Conservation (phyloP, 2,888 invertebrate species). For the Brassicogethes aeneus region DNA sequence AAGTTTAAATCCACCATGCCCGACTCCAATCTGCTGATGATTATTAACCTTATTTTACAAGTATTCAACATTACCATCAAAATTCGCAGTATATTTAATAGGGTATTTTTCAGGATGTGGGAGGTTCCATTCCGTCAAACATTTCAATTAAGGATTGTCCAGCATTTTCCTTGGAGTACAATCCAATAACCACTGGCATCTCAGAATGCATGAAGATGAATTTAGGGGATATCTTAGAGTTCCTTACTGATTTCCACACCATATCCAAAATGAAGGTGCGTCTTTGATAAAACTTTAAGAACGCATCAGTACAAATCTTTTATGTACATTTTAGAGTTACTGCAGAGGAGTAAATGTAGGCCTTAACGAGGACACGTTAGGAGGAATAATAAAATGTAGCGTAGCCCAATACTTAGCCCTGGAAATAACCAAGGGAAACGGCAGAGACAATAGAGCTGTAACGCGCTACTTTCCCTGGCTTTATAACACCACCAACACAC, state of each 20-base stretch:
- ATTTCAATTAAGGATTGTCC: constrained; percentile 53
- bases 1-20: constrained; percentile 93
- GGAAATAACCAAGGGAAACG: constrained; percentile 85
- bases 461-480: constrained; percentile 85
- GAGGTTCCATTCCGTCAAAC: constrained; percentile 76
- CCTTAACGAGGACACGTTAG: constrained; percentile 90
- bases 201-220: constrained; percentile 92
- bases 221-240: constrained; percentile 86
- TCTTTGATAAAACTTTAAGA: constrained; percentile 1
- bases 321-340: constrained; percentile 48
- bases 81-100: not conserved
- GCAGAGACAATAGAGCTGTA: constrained; percentile 73
- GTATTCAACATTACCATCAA: constrained; percentile 36
- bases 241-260: constrained; percentile 92
- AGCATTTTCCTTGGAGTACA: constrained; percentile 34
- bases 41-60: constrained; percentile 83
- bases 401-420: constrained; percentile 88
- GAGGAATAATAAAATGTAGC: constrained; percentile 92
- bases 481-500: constrained; percentile 67
- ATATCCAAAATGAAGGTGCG: constrained; percentile 90
- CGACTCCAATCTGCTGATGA: constrained; percentile 85
- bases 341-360: constrained; percentile 57
- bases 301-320: not conserved
- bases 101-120: constrained; percentile 56
- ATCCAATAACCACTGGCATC: constrained; percentile 67